Percentiles rank a stretch among this genome's conserved stretches.
These are phyloP conservation scores for Drosophila infuscata DNA, from an alignment of 2,888 invertebrate genomes.

Conservation along the genomic window DNA sequence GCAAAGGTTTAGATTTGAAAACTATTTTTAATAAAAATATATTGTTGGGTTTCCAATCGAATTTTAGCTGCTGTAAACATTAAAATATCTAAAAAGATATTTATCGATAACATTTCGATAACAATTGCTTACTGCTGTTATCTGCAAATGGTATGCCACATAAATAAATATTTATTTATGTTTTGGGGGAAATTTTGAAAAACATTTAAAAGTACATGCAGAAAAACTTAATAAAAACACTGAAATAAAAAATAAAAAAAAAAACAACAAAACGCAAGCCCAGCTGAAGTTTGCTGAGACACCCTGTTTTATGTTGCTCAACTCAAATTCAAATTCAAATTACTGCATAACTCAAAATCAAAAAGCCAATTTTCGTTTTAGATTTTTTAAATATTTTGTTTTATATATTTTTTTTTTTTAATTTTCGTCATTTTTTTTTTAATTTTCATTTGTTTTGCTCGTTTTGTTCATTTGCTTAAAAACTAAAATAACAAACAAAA, in stretches of 20 bases:
- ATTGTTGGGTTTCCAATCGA: background rate
- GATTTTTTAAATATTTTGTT: constrained; percentile 55
- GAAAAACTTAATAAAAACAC: background rate
- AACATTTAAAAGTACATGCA: background rate
- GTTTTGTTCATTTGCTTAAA: constrained; percentile 45
- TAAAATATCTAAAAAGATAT: background rate
- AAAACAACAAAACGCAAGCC: background rate
- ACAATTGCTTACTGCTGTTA: background rate
- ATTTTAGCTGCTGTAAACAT: background rate
- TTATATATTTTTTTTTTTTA: constrained; percentile 29
- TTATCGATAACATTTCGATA: constrained; percentile 6
- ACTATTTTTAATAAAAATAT: background rate
- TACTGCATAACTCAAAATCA: constrained; percentile 27
- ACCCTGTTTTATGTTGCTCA: constrained; percentile 3
- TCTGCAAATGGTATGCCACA: background rate
- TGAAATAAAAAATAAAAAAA: background rate
- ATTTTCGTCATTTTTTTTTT: constrained; percentile 25
- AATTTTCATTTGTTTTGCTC: constrained; percentile 14
- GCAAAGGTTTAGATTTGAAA: background rate
- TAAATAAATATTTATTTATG: background rate
- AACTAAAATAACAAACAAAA: constrained; percentile 80
- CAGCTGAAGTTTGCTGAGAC: background rate
- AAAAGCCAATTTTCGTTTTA: constrained; percentile 48
- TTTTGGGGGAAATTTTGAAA: background rate
- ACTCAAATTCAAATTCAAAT: constrained; percentile 13